Evolutionary conservation across 2,797 vertebrate species (phyloP).

Genomic region (Heliangelus exortis): DNA sequence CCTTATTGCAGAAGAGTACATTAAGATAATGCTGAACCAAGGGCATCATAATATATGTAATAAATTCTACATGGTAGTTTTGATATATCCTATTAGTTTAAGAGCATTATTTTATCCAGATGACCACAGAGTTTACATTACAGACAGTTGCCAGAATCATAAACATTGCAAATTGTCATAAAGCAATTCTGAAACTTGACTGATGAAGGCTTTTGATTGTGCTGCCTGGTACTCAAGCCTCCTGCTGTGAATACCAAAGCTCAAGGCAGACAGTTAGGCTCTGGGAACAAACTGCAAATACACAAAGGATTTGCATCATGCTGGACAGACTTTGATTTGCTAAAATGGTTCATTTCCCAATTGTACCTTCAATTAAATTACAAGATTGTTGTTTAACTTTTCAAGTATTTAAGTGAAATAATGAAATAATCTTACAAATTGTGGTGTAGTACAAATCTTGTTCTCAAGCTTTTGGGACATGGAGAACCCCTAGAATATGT

Average conservation of each 20-base stretch:
- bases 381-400: background rate
- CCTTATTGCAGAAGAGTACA: conserved; percentile 36
- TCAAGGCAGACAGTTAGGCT: background rate
- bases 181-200: conserved; percentile 32
- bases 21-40: conserved; percentile 62
- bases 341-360: background rate
- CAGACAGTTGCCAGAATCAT: conserved; percentile 38
- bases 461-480: background rate
- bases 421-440: background rate
- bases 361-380: conserved; percentile 10
- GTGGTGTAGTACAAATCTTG: background rate
- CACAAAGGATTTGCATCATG: background rate
- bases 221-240: background rate
- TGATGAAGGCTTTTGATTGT: conserved; percentile 1
- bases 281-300: conserved; percentile 25
- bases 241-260: background rate
- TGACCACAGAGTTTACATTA: conserved; percentile 40
- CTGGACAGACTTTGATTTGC: conserved; percentile 18
- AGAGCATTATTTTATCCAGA: conserved; percentile 57
- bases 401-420: background rate
- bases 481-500: background rate
- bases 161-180: conserved; percentile 51
- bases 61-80: conserved; percentile 38
- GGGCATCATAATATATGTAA: conserved; percentile 23
- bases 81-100: conserved; percentile 52